Base-by-base conservation (phyloP, 2,113 vertebrate species). In the Lagopus leucura region DNA sequence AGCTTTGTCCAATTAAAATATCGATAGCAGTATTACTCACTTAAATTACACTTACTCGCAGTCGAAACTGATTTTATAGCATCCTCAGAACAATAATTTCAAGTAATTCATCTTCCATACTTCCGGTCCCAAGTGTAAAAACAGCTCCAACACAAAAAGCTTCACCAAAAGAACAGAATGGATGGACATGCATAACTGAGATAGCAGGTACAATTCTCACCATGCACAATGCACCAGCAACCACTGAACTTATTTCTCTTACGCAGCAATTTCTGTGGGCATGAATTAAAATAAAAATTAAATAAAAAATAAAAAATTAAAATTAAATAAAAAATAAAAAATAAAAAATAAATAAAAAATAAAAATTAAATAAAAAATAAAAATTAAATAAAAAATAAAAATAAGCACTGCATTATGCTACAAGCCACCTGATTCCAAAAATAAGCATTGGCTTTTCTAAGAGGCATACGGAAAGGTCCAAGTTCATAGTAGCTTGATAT, bases 71-170 rank as follows among this genome's bases (percentile, higher is more conserved):
- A 36, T 52, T 89, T 79, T 57, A 57, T 13, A 40, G 7, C 5
- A 36, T 38, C 27, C 36, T 69, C 34, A 67, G 79, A 78, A 61
- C 32, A 61, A 47, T 6, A 8, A 57, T 25, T 76, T 38, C 25
- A 67, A 11, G 13, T 55, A 8, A 54, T 82, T 73, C 13, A 28
- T 5, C 8, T 86, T 57, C 10, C 13, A 6, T 7, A 7, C 6
- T 48, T 36, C 79, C 64, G 19, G 14, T 54, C 54, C 32, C 28
- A 30, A 55, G 20, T 38, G 47, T 13, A 9, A 66, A 28, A 64
- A 24, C 6, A 52, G 0, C 1, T 2, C 1, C 22, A 25, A 27
- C 11, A 8, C 25, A 14, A 42, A 71, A 78, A 70, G 6, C 19
- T 66, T 78, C 50, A 71, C 15, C 6, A 13, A 8, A 72, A 65